Percentiles rank a stretch among this genome's conserved stretches.
Evolutionary conservation across 1,140 invertebrate species (phyloP).

Genomic region (Lanistes nyassanus): DNA sequence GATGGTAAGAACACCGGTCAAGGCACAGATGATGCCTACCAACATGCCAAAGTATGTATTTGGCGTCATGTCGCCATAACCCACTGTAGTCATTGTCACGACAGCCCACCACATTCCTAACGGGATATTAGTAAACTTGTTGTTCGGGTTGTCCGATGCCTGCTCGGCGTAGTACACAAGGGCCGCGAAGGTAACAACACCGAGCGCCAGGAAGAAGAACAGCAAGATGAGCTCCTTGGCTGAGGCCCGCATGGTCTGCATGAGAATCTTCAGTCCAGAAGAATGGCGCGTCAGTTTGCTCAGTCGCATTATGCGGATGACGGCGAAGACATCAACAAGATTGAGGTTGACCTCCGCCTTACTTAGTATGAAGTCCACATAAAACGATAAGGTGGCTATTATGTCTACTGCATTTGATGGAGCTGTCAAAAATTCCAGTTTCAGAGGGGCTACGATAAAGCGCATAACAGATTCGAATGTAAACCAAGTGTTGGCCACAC

Average conservation of each 20-base stretch:
- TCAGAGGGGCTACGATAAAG: conserved; percentile 83
- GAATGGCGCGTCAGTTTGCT: conserved; percentile 91
- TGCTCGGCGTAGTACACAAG: conserved; percentile 99
- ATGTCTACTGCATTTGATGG: conserved; percentile 83
- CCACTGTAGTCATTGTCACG: conserved; percentile 71
- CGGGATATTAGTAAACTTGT: conserved; percentile 97
- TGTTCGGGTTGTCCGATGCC: conserved; percentile 93
- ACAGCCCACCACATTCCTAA: conserved; percentile 71
- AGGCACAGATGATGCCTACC: conserved; percentile 83
- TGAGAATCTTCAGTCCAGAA: conserved; percentile 93
- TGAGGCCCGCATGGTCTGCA: conserved; percentile 96
- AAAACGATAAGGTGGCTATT: conserved; percentile 93
- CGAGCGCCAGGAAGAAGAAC: conserved; percentile 86
- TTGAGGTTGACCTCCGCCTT: conserved; percentile 88
- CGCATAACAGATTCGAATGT: conserved; percentile 91
- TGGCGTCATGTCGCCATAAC: conserved; percentile 90
- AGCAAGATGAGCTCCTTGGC: conserved; percentile 95
- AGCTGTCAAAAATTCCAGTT: conserved; percentile 62
- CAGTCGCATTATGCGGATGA: conserved; percentile 96
- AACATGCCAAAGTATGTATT: conserved; percentile 82
- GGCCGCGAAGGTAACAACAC: conserved; percentile 98
- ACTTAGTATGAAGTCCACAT: conserved; percentile 88
- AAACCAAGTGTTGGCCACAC: conserved; percentile 97
- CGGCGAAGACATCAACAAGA: conserved; percentile 98
- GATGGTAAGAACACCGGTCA: conserved; percentile 91